Evolutionary conservation across 2,888 invertebrate species (phyloP).

Genomic region (Eurois occulta): DNA sequence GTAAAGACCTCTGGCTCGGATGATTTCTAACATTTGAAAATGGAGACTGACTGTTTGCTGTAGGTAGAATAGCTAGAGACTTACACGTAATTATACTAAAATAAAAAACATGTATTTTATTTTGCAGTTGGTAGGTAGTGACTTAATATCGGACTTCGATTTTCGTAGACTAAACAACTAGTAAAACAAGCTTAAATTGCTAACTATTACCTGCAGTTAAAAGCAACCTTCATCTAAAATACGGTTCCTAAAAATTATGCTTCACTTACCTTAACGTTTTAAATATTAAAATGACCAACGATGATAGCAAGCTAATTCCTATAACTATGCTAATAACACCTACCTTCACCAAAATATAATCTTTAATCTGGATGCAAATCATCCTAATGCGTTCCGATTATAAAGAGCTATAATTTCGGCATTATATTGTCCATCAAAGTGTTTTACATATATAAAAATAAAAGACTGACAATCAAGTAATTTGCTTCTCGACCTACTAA

Average conservation of each 20-base stretch:
- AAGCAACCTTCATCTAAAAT: slow-evolving; percentile 78
- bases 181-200: slow-evolving; percentile 73
- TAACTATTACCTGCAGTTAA: slow-evolving; percentile 74
- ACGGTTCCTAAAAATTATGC: slow-evolving; percentile 81
- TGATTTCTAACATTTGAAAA: not conserved
- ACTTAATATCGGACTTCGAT: slow-evolving; percentile 45
- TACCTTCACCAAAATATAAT: slow-evolving; percentile 89
- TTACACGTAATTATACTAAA: not conserved
- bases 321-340: slow-evolving; percentile 90
- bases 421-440: slow-evolving; percentile 90
- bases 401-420: slow-evolving; percentile 89
- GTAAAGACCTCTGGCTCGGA: not conserved
- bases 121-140: slow-evolving; percentile 33
- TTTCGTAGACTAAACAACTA: slow-evolving; percentile 70
- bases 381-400: slow-evolving; percentile 90
- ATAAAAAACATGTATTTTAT: not conserved
- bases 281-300: slow-evolving; percentile 87
- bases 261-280: slow-evolving; percentile 83
- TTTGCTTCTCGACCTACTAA: slow-evolving; percentile 89
- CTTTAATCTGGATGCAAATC: slow-evolving; percentile 90
- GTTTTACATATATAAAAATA: slow-evolving; percentile 90
- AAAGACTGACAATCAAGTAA: slow-evolving; percentile 88
- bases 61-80: not conserved
- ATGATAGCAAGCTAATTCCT: slow-evolving; percentile 87
- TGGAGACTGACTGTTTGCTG: not conserved